phyloP scores from a whole-genome alignment of 1,140 invertebrate genomes.

The Macrostomum lignano region DNA sequence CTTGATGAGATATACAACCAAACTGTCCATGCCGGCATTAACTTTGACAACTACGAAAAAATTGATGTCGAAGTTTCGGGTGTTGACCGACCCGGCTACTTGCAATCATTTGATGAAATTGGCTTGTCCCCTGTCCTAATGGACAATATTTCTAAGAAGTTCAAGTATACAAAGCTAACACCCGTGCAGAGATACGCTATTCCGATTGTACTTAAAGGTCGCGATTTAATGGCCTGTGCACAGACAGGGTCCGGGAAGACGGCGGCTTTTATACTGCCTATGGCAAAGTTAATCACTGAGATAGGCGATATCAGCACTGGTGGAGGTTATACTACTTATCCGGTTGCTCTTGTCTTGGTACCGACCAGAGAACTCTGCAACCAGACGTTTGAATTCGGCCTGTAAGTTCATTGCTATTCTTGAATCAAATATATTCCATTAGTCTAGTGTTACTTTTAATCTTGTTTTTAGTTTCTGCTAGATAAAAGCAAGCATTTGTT shows the following conservation, averaged over 20 bases:
- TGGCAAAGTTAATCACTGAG: constrained; percentile 35
- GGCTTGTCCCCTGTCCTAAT: constrained; percentile 38
- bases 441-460: no score
- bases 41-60: constrained; percentile 55
- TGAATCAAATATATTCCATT: no score
- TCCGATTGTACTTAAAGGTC: constrained; percentile 30
- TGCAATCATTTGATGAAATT: constrained; percentile 37
- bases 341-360: constrained; percentile 24
- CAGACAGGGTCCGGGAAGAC: constrained; percentile 30
- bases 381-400: constrained; percentile 45
- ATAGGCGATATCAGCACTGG: constrained; percentile 10
- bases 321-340: constrained; percentile 1
- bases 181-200: constrained; percentile 70
- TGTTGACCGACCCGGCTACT: constrained; percentile 34
- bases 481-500: no score
- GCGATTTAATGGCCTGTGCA: constrained; percentile 27
- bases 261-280: constrained; percentile 32
- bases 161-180: constrained; percentile 54
- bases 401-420: no score
- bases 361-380: constrained; percentile 28
- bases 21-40: constrained; percentile 71
- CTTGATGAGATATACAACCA: no score
- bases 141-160: constrained; percentile 47
- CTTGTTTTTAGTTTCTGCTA: no score
- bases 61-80: constrained; percentile 46